Evolutionary conservation across 2,113 vertebrate genomes (phyloP).

Genomic region (Callaeas wilsoni): DNA sequence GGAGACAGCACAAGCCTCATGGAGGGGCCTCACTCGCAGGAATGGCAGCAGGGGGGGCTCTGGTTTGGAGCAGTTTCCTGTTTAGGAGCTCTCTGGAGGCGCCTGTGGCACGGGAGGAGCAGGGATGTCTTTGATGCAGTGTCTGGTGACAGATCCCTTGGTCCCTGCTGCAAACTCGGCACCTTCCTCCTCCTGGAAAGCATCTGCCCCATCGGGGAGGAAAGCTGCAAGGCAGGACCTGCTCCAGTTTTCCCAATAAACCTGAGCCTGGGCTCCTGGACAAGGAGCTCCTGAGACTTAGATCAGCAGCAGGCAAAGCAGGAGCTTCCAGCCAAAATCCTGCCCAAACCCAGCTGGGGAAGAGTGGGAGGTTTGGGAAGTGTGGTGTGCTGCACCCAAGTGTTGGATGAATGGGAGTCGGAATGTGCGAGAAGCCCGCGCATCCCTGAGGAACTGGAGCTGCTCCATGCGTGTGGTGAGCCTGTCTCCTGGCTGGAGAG

Average conservation of each 20-base stretch:
- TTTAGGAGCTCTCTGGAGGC: background rate
- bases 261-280: background rate
- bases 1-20: background rate
- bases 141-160: background rate
- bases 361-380: background rate
- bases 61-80: background rate
- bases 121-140: background rate
- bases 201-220: background rate
- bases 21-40: background rate
- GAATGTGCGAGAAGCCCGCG: fast-evolving
- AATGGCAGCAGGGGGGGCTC: background rate
- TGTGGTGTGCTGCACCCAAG: background rate
- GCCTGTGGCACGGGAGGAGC: fast-evolving
- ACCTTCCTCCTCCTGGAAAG: background rate
- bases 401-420: fast-evolving
- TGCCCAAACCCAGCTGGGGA: background rate
- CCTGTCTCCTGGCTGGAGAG: background rate
- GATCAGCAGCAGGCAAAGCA: background rate
- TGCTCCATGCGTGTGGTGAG: fast-evolving
- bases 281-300: background rate
- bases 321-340: background rate
- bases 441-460: background rate
- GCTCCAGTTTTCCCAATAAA: background rate
- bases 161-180: background rate
- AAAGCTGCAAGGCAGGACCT: background rate